Evolutionary conservation across 2,113 vertebrate species (phyloP).

Genomic region (Scortum barcoo): DNA sequence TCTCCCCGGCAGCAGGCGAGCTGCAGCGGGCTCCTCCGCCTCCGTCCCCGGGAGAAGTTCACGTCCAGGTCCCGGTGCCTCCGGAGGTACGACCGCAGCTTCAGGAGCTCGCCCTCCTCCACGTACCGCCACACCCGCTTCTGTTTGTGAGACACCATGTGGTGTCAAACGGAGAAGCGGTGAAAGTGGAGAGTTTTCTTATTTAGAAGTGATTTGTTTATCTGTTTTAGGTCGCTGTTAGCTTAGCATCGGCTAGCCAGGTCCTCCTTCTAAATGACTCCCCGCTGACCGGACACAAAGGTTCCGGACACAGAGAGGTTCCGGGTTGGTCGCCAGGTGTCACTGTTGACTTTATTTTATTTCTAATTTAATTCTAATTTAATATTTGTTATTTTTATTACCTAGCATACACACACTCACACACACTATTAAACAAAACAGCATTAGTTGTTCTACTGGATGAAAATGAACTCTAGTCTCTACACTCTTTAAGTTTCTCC

Average conservation of each 20-base stretch:
- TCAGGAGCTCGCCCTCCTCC: slow-evolving; percentile 82
- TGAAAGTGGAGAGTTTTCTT: no score
- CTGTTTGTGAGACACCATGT: slow-evolving; percentile 82
- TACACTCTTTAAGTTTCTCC: background rate
- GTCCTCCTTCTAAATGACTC: slow-evolving; percentile 34
- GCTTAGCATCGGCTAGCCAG: slow-evolving; percentile 1
- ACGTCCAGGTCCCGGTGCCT: slow-evolving; percentile 85
- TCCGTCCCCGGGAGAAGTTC: slow-evolving; percentile 81
- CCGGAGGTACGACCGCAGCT: slow-evolving; percentile 86
- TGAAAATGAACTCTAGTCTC: background rate
- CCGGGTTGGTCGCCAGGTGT: slow-evolving; percentile 57
- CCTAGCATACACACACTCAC: no score
- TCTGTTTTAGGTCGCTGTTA: no score
- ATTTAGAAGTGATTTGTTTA: no score
- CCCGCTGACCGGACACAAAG: background rate
- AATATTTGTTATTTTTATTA: no score
- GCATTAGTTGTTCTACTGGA: background rate
- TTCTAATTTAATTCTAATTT: no score
- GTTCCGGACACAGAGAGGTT: slow-evolving; percentile 41
- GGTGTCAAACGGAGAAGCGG: no score
- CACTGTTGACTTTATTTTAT: slow-evolving; percentile 45
- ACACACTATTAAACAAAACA: background rate
- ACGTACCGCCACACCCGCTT: slow-evolving; percentile 86
- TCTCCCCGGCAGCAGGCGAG: slow-evolving; percentile 84
- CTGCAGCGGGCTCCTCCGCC: slow-evolving; percentile 84